These are phyloP conservation scores for Eristalinus sepulchralis DNA, from an alignment of 2,888 invertebrate genomes.

Conservation along the genomic window DNA sequence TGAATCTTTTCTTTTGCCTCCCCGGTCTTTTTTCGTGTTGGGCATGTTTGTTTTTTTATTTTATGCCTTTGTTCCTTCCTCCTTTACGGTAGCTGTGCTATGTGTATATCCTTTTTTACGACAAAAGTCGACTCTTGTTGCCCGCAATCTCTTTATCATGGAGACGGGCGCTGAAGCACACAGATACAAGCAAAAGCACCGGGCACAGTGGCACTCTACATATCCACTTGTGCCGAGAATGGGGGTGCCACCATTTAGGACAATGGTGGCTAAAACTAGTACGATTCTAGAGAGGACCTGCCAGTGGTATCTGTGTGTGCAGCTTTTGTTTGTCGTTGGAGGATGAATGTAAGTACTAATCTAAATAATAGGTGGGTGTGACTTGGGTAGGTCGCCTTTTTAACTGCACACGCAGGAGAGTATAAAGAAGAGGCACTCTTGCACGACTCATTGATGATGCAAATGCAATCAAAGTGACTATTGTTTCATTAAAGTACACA, in stretches of 20 bases:
- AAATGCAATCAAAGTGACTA: constrained; percentile 71
- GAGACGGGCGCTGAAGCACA: constrained; percentile 56
- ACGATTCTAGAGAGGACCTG: constrained; percentile 57
- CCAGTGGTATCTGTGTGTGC: constrained; percentile 38
- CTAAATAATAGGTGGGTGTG: constrained; percentile 72
- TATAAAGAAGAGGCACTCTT: constrained; percentile 42
- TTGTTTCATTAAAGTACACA: constrained; percentile 66
- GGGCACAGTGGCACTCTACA: constrained; percentile 29
- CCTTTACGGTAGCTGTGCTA: constrained; percentile 29
- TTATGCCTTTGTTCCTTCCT: constrained; percentile 2
- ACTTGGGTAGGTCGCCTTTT: constrained; percentile 70
- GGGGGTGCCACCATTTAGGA: constrained; percentile 68
- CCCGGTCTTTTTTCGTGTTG: constrained; percentile 23
- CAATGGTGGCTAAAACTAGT: constrained; percentile 69
- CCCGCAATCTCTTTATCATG: constrained; percentile 68
- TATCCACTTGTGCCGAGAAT: constrained; percentile 56
- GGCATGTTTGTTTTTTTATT: constrained; percentile 56
- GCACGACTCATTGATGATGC: constrained; percentile 67
- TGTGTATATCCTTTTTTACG: constrained; percentile 60
- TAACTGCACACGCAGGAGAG: constrained; percentile 45
- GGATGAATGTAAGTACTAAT: constrained; percentile 71
- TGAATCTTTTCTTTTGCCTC: constrained; percentile 33
- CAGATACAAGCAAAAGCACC: constrained; percentile 35
- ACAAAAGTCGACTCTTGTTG: constrained; percentile 65
- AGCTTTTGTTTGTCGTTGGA: constrained; percentile 59